Percentiles rank a stretch among this genome's conserved stretches.
Evolutionary conservation across 2,888 invertebrate genomes (phyloP).

Genomic region (Pantelozetes paolii): DNA sequence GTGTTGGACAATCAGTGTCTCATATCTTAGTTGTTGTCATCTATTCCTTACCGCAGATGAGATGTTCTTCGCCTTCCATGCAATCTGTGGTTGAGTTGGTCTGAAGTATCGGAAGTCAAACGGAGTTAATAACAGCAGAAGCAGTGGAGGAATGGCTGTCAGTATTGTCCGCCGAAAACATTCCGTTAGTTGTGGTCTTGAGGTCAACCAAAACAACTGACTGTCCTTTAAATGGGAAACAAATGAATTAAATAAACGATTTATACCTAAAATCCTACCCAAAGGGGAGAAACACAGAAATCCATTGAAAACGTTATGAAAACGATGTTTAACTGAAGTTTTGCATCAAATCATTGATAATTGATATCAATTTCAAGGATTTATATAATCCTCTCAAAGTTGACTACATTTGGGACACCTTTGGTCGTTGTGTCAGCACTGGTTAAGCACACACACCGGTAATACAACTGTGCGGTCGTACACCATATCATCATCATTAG

Average conservation of each 20-base stretch:
- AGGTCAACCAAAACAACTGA: neutral
- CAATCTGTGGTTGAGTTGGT: neutral
- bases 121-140: neutral
- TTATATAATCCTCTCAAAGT: no score
- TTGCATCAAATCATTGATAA: no score
- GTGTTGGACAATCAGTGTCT: no score
- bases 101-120: neutral
- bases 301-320: no score
- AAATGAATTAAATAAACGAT: neutral
- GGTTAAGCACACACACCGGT: no score
- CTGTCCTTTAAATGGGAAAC: neutral
- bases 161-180: neutral
- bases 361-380: no score
- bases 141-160: neutral
- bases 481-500: no score
- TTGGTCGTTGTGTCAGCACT: no score
- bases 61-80: neutral
- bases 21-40: no score
- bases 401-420: no score
- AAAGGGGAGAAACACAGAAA: neutral
- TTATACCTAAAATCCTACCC: neutral
- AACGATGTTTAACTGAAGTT: no score
- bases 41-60: neutral
- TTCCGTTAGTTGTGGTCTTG: neutral
- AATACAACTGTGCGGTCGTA: no score